These are phyloP conservation scores for Phylloscopus trochiloides DNA, from an alignment of 2,113 vertebrate species.

Conservation along the genomic window DNA sequence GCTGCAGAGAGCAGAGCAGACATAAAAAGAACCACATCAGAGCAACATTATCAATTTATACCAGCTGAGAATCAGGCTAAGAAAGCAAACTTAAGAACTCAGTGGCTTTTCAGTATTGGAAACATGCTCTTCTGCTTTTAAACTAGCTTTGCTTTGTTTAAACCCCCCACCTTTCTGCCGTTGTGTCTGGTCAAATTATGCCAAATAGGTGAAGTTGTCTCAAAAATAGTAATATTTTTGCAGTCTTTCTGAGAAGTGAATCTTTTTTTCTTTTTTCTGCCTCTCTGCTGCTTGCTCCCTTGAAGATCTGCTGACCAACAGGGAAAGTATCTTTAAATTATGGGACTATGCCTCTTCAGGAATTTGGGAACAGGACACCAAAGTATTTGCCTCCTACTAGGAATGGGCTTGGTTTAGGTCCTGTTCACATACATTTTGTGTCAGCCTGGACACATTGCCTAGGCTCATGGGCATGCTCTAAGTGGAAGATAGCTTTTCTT, in stretches of 20 bases:
- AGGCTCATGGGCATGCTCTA: accelerated
- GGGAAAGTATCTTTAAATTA: neutral
- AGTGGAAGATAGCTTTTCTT: neutral
- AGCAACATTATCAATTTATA: neutral
- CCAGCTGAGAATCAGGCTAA: neutral
- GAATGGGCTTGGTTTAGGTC: neutral
- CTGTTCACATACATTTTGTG: accelerated
- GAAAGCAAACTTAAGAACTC: neutral
- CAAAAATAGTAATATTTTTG: neutral
- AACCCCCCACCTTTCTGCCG: neutral
- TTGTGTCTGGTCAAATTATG: neutral
- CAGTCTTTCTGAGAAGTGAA: neutral
- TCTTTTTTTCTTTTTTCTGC: neutral
- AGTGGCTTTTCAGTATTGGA: neutral
- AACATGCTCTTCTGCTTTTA: neutral
- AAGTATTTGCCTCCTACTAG: neutral
- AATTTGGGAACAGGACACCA: neutral
- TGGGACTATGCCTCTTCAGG: accelerated
- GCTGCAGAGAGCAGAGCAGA: neutral
- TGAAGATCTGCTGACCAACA: neutral
- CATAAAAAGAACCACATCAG: neutral
- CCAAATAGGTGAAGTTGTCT: neutral
- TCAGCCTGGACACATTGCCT: neutral
- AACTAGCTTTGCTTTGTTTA: neutral
- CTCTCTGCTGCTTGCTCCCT: neutral